A percentile compares a stretch with the other conserved stretches of the same genome.
Evolutionary conservation across 2,888 invertebrate genomes (phyloP).

Genomic region (Papilio protenor): DNA sequence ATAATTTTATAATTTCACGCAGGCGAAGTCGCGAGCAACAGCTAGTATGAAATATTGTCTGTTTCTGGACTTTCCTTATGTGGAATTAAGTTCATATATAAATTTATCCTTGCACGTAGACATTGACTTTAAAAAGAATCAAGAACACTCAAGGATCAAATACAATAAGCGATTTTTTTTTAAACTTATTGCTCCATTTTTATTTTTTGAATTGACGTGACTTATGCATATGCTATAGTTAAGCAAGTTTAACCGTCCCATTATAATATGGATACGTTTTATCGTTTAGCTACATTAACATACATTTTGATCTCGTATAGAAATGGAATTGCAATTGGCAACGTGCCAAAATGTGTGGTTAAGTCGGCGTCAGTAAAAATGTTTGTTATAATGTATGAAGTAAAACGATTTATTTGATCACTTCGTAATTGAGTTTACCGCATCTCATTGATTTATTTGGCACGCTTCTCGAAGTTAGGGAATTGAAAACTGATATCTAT

Average conservation of each 20-base stretch:
- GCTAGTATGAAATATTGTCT: no score
- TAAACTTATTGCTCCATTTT: not conserved
- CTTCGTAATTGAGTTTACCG: slow-evolving; percentile 35
- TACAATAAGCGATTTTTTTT: no score
- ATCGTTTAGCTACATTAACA: slow-evolving; percentile 29
- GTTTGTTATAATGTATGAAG: slow-evolving; percentile 8
- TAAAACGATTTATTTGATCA: slow-evolving; percentile 34
- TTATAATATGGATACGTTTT: not conserved
- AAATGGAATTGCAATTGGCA: slow-evolving; percentile 34
- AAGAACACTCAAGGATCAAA: no score
- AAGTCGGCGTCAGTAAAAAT: slow-evolving; percentile 34
- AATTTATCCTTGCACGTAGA: no score
- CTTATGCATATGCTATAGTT: not conserved
- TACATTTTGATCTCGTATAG: slow-evolving; percentile 31
- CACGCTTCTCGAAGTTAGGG: not conserved
- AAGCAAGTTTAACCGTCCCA: not conserved
- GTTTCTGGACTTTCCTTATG: no score
- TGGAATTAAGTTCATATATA: no score
- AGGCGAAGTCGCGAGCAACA: no score
- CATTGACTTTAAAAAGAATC: no score
- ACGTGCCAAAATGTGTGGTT: slow-evolving; percentile 29
- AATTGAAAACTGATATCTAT: slow-evolving; percentile 46
- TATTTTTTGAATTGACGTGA: not conserved
- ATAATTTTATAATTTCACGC: no score
- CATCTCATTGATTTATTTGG: slow-evolving; percentile 25